Percentiles rank a stretch among this genome's conserved stretches.
Evolutionary conservation across 2,113 vertebrate species (phyloP).

Genomic region (Galemys pyrenaicus): DNA sequence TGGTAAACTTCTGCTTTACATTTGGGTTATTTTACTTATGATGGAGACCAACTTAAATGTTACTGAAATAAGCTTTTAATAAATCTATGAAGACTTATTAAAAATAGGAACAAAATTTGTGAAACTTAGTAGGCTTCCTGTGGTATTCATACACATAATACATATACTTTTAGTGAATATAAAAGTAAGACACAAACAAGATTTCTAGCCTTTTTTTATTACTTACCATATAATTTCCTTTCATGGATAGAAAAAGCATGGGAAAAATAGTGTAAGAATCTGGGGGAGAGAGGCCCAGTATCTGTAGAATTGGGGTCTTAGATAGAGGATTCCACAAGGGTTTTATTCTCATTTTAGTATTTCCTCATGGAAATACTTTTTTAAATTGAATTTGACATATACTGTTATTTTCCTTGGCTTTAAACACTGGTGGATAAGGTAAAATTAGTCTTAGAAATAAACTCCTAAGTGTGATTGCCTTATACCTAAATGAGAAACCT

Average conservation of each 20-base stretch:
- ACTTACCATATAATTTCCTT: neutral
- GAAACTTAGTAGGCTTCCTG: neutral
- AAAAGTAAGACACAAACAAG: neutral
- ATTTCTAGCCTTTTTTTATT: conserved; percentile 31
- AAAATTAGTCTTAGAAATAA: neutral
- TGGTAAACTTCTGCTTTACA: neutral
- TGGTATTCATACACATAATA: neutral
- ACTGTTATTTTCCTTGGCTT: neutral
- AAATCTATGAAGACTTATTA: conserved; percentile 17
- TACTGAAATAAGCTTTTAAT: conserved; percentile 14
- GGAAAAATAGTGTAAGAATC: neutral
- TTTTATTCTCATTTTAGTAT: conserved; percentile 13
- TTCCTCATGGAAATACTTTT: neutral
- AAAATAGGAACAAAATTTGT: conserved; percentile 46
- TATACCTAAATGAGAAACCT: conserved; percentile 48
- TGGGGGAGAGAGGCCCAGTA: neutral
- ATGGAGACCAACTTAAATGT: neutral
- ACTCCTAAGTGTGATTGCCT: neutral
- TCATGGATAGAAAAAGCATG: neutral
- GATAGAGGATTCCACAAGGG: neutral
- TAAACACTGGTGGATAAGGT: neutral
- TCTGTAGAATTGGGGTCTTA: neutral
- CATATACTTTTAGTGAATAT: neutral
- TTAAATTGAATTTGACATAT: conserved; percentile 8
- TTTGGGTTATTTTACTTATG: neutral